These are phyloP conservation scores for Tapera naevia DNA, from an alignment of 2,797 vertebrate genomes.

Conservation along the genomic window DNA sequence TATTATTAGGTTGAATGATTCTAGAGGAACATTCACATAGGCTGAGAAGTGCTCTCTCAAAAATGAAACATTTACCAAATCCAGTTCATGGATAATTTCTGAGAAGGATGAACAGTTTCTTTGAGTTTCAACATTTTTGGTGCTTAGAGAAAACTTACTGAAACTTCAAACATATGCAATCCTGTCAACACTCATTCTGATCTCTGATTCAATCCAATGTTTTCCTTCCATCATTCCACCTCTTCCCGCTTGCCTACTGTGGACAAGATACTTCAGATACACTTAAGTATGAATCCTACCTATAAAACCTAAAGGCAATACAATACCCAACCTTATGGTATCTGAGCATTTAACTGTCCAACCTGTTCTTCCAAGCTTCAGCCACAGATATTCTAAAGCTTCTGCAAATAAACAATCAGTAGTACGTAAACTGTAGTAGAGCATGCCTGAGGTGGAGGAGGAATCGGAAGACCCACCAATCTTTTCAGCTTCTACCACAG, in stretches of 20 bases:
- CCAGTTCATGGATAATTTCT: not conserved
- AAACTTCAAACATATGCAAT: not conserved
- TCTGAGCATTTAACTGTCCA: not conserved
- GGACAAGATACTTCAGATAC: not conserved
- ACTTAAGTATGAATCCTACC: not conserved
- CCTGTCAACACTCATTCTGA: not conserved
- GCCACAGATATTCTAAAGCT: not conserved
- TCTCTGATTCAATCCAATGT: not conserved
- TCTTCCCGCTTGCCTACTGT: not conserved
- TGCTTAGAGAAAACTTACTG: not conserved
- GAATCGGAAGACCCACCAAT: not conserved
- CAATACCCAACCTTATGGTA: not conserved
- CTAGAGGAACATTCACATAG: not conserved
- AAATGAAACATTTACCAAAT: not conserved
- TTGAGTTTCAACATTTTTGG: not conserved
- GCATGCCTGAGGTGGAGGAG: not conserved
- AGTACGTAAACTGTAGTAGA: not conserved
- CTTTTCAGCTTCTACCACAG: not conserved
- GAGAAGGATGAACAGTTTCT: not conserved
- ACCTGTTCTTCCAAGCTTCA: not conserved
- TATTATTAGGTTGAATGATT: not conserved
- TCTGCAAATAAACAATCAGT: not conserved
- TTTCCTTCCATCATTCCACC: constrained; percentile 1
- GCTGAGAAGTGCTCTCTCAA: not conserved
- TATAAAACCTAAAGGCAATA: not conserved